phyloP scores from a whole-genome alignment of 2,888 invertebrate species.

The Tiliacea aurago region DNA sequence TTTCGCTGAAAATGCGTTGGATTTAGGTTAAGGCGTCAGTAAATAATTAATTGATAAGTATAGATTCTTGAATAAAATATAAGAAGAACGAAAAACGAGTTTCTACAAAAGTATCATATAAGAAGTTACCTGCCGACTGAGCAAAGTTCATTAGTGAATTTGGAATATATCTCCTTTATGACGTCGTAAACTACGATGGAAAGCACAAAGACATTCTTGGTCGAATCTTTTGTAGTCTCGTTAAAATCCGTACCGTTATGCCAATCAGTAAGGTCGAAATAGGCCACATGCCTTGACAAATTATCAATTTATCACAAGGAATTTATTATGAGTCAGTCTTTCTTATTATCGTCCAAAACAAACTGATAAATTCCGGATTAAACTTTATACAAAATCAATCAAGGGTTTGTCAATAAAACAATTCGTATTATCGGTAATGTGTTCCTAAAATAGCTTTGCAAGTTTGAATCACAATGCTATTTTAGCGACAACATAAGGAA shows the following conservation, averaged over 20 bases:
- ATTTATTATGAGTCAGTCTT: conserved; percentile 28
- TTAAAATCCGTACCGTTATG: conserved; percentile 1
- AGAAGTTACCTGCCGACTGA: neutral
- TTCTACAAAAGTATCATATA: neutral
- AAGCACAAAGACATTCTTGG: conserved; percentile 15
- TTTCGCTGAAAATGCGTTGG: neutral
- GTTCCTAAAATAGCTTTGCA: conserved; percentile 33
- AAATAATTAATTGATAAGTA: neutral
- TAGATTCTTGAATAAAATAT: neutral
- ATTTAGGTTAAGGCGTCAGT: neutral
- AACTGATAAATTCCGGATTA: conserved; percentile 21
- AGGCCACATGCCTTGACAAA: conserved; percentile 11
- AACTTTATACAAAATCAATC: conserved; percentile 11
- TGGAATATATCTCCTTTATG: neutral
- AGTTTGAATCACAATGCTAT: conserved; percentile 30
- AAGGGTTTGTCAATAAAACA: conserved; percentile 29
- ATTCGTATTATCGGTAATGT: conserved; percentile 19
- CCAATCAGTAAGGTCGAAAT: conserved; percentile 4
- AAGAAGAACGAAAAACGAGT: neutral
- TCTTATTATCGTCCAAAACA: conserved; percentile 39
- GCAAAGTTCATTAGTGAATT: neutral
- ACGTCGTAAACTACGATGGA: neutral
- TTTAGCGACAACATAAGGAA: conserved; percentile 37
- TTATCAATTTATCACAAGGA: conserved; percentile 11
- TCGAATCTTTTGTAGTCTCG: neutral